Conservation (phyloP, 1,140 invertebrate genomes). For the Anastatus disparis region DNA sequence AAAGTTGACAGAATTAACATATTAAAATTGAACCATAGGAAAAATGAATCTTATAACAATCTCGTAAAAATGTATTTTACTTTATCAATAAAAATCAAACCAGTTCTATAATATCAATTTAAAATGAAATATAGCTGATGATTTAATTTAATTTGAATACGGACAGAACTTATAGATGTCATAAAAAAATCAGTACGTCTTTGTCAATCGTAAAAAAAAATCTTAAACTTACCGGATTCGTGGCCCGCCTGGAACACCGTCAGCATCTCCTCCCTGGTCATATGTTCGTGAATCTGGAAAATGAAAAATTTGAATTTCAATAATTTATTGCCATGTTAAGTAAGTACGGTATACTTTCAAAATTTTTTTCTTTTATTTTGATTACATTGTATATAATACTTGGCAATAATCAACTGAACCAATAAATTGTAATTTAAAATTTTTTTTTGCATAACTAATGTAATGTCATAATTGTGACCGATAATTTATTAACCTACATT, state of each 20-base stretch:
- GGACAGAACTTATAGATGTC: too few relatives aligned
- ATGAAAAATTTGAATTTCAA: slow-evolving; percentile 43
- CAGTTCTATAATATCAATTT: too few relatives aligned
- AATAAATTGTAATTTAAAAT: not conserved
- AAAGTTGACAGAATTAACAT: too few relatives aligned
- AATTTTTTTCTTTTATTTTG: slow-evolving; percentile 14
- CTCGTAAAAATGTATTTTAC: too few relatives aligned
- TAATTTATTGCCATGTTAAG: not conserved
- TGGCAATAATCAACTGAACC: not conserved
- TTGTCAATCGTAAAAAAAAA: too few relatives aligned
- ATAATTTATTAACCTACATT: too few relatives aligned
- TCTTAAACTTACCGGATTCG: slow-evolving; percentile 72
- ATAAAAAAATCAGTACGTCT: too few relatives aligned
- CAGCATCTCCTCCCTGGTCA: slow-evolving; percentile 82
- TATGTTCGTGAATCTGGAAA: slow-evolving; percentile 84
- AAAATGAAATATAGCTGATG: too few relatives aligned
- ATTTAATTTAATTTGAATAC: too few relatives aligned
- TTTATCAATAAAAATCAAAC: too few relatives aligned
- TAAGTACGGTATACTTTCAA: not conserved
- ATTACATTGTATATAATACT: not conserved
- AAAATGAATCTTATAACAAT: too few relatives aligned
- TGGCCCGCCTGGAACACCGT: slow-evolving; percentile 84
- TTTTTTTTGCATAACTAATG: slow-evolving; percentile 3
- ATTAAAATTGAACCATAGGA: too few relatives aligned
- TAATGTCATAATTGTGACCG: slow-evolving; percentile 10